These are phyloP conservation scores for Linurgus olivaceus DNA, from an alignment of 2,797 vertebrate genomes.

Conservation along the genomic window DNA sequence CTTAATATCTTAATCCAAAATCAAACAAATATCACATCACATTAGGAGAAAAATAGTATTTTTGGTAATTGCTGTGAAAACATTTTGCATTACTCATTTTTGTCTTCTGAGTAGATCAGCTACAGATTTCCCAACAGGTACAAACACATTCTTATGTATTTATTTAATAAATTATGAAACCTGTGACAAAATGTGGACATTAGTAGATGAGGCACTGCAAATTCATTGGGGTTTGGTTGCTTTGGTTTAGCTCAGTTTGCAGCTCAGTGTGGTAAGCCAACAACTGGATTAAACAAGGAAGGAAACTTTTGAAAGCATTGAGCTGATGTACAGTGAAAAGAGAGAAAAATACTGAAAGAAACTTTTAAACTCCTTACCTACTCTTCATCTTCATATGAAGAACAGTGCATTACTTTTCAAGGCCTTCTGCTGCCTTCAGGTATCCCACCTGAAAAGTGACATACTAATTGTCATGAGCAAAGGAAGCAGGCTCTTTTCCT, in stretches of 20 bases:
- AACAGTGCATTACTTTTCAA: background rate
- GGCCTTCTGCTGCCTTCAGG: background rate
- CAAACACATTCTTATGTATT: background rate
- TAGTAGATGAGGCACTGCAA: background rate
- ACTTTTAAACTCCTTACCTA: background rate
- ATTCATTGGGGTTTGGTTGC: background rate
- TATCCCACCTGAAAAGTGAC: background rate
- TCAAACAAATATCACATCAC: background rate
- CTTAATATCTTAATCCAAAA: background rate
- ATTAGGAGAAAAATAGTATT: background rate
- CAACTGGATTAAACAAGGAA: background rate
- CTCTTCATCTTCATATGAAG: background rate
- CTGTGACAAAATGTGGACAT: background rate
- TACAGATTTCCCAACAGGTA: background rate
- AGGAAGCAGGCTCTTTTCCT: background rate
- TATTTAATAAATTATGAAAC: background rate
- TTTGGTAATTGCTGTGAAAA: background rate
- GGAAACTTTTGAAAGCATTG: background rate
- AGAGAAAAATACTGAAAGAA: background rate
- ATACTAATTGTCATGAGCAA: background rate
- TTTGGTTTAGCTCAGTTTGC: background rate
- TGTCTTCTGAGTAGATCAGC: background rate
- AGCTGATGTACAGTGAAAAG: background rate
- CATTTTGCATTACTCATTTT: background rate
- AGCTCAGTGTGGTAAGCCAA: background rate